Base-by-base conservation (phyloP, 2,888 invertebrate genomes). In the Temnothorax ravouxi region DNA sequence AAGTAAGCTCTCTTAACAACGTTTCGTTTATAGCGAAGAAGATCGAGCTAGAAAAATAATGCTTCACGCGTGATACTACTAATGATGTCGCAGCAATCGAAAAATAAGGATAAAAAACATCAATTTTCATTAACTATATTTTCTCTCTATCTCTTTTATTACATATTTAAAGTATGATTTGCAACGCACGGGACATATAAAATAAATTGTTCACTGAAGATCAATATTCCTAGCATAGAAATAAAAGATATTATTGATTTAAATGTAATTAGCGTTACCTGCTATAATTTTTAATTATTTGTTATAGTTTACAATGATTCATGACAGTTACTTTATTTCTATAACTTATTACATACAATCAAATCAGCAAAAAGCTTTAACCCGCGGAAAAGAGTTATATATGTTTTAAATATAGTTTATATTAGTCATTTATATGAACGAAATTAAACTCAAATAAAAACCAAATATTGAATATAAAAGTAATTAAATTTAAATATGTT, bases 1-100 rank as follows among this genome's bases (percentile, higher is more conserved):
- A 44, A 77, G 25, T 47, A 52, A 76, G 52, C 38, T 76, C 21
- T 47, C 72, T 18, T 47, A 54, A 77, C 25, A 61, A 21, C 9
- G 9, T 29, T 29, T 29, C 11, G 6, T 29, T 69, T 66, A 52
- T 50, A 47, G 38, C 21, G 13, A 25, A 66, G 9, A n/a, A n/a
- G 29, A 15, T 4, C 41, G 29, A 44, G 41, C 11, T 41, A 13
- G 13, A 13, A 72, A 21, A 41, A 74, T 25, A 41, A 29, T 59
- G 8, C 41, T 74, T 25, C n/a, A 13, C 8, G 41, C 11, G 6
- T 6, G 29, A 69, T 69, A 21, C 34, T 50, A 50, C 34, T 50
- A 50, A 29, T 3, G 38, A 69, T 44, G 6, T 29, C 9, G 15
- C 5, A 21, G 11, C 8, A 71, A 52, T 38, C 1, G 15, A 1